phyloP scores from a whole-genome alignment of 1,140 invertebrate genomes.

The Brachionus angularis region DNA sequence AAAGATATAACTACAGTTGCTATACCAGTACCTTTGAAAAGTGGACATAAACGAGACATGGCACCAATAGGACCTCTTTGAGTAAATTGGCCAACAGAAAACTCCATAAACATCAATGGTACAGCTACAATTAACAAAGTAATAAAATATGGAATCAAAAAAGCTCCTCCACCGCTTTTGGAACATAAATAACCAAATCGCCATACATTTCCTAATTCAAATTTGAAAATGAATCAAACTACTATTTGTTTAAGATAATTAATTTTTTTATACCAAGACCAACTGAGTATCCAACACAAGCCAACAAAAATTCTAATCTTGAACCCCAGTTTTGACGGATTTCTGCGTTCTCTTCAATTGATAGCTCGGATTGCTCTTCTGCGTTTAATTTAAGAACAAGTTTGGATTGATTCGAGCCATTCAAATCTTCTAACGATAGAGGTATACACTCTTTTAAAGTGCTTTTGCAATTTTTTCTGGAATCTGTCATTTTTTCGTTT shows the following conservation, averaged over 20 bases:
- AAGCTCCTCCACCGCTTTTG: constrained; percentile 88
- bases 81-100: constrained; percentile 73
- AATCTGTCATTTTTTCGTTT: too few species aligned
- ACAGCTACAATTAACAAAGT: constrained; percentile 88
- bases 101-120: constrained; percentile 84
- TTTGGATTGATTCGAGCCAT: constrained; percentile 11
- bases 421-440: too few species aligned
- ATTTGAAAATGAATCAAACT: background rate
- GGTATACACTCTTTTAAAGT: too few species aligned
- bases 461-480: too few species aligned
- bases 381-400: constrained; percentile 1
- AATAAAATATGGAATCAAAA: constrained; percentile 89
- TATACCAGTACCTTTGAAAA: constrained; percentile 52
- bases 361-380: background rate
- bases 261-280: too few species aligned
- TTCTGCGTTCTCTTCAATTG: background rate
- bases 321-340: constrained; percentile 49
- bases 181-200: constrained; percentile 79
- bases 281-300: constrained; percentile 45
- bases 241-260: background rate
- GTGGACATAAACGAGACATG: constrained; percentile 18
- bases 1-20: constrained; percentile 73
- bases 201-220: constrained; percentile 39
- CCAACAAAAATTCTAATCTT: constrained; percentile 44
- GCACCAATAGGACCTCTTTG: constrained; percentile 33